These are phyloP conservation scores for Xiphias gladius DNA, from an alignment of 2,113 vertebrate genomes.

Conservation along the genomic window DNA sequence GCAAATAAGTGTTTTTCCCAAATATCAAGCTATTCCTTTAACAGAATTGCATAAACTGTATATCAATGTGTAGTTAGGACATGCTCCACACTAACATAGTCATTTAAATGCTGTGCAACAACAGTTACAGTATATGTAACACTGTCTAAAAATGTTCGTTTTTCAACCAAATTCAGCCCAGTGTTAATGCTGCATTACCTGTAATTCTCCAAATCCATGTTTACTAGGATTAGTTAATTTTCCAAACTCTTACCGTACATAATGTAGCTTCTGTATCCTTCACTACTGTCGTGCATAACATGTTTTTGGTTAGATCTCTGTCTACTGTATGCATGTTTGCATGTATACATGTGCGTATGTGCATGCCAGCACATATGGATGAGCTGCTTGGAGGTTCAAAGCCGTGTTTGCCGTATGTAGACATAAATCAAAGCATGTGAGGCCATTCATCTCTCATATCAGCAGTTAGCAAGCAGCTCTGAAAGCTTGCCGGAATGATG, in stretches of 20 bases:
- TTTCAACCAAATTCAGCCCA: not conserved
- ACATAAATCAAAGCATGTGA: not conserved
- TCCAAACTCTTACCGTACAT: not conserved
- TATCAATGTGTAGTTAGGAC: no score
- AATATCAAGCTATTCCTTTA: no score
- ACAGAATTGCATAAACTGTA: no score
- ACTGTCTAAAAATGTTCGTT: no score
- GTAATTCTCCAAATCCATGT: not conserved
- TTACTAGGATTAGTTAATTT: not conserved
- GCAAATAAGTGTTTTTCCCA: no score
- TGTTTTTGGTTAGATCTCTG: constrained; percentile 20
- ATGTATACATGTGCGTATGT: constrained; percentile 1
- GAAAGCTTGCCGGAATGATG: not conserved
- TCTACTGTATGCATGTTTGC: constrained; percentile 11
- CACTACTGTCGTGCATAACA: not conserved
- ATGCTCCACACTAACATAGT: no score
- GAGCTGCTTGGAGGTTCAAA: not conserved
- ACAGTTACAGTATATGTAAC: no score
- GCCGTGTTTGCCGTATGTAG: not conserved
- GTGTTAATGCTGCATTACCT: not conserved
- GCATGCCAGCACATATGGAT: not conserved
- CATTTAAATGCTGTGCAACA: no score
- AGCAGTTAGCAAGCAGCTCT: not conserved
- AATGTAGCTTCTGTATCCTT: not conserved
- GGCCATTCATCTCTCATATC: not conserved